Evolutionary conservation across 2,797 vertebrate species (phyloP), one percentile per base, ranked within the genome.

Genomic region (Geotrypetes seraphini): DNA sequence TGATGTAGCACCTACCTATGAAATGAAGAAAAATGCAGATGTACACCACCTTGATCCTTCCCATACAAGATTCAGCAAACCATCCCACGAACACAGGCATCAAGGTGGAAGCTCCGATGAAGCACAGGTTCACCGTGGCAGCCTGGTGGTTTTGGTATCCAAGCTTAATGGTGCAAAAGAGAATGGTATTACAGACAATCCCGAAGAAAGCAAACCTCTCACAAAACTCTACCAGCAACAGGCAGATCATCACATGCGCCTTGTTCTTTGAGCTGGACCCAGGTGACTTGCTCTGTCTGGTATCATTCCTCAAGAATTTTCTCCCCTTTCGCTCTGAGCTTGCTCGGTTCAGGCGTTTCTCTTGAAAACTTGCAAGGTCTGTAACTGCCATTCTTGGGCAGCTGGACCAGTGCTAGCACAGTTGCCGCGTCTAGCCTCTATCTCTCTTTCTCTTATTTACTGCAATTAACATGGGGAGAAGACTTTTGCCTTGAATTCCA

Each of bases 161-260:
- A 2, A 96, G 78, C 50, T 82, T 89, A 42, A 86, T 45, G 0
- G 85, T 93, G 73, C 92, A 96, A 67, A 95, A 97, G 9, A 93
- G 73, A 45, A 96, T 91, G 84, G 79, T 87, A 59, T 94, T 96
- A 68, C 95, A 96, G 27, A 95, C 76, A 1, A 96, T 89, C 59
- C 88, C 89, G 16, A 89, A 91, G 66, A 96, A 95, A 0, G 85
- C 81, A 55, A 97, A 93, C 25, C 88, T 79, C 60, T 97, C 91
- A 1, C 83, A 93, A 16, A 97, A 67, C 56, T 96, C 89, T 62
- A 94, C 87, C 14, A 94, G 71, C 49, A 97, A 69, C 21, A 91
- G 66, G 11, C 86, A 96, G 12, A 95, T 47, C 8, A 84, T 83
- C 12, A 78, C 78, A 13, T 81, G 83, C 7, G 89, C 55, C 53